phyloP scores from a whole-genome alignment of 2,113 vertebrate species.

The Parotia lawesii region DNA sequence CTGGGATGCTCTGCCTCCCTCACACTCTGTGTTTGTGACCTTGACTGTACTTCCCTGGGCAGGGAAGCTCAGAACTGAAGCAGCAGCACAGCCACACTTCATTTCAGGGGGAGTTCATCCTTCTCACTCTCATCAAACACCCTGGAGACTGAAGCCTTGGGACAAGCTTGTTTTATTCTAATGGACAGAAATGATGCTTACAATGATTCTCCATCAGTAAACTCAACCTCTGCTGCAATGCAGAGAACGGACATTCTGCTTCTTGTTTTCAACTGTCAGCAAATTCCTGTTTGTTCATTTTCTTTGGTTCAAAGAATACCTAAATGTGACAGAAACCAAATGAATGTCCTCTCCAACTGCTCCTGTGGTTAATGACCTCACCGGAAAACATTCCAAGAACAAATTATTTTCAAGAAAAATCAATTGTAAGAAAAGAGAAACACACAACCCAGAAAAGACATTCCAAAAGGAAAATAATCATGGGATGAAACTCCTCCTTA shows the following conservation, averaged over 20 bases:
- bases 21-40: not conserved
- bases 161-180: not conserved
- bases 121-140: not conserved
- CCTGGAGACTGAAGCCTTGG: not conserved
- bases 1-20: not conserved
- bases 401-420: not conserved
- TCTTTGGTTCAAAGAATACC: not conserved
- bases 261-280: conserved; percentile 7
- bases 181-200: not conserved
- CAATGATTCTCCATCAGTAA: not conserved
- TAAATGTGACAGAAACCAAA: not conserved
- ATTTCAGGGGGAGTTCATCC: not conserved
- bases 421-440: not conserved
- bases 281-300: conserved; percentile 34
- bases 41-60: not conserved
- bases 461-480: not conserved
- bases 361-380: not conserved
- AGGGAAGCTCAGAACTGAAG: not conserved
- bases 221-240: not conserved
- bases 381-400: not conserved
- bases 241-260: not conserved
- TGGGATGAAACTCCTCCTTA: not conserved
- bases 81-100: not conserved
- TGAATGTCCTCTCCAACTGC: not conserved
- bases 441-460: not conserved